phyloP scores from a whole-genome alignment of 2,888 invertebrate species.

The Megaustenia siamemsis region DNA sequence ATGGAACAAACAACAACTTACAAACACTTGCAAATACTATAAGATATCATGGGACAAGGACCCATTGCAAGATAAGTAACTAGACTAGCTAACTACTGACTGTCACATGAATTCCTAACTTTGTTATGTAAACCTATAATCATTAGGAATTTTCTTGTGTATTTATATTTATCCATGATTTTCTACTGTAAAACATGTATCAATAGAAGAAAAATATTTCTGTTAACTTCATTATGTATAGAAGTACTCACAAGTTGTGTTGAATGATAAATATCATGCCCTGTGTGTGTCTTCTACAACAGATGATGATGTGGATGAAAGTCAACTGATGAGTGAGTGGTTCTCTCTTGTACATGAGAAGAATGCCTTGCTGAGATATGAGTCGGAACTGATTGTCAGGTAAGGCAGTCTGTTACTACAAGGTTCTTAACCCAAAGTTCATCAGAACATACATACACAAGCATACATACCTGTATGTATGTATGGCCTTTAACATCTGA shows the following conservation, averaged over 20 bases:
- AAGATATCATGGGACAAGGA: too few relatives aligned
- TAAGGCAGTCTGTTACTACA: slow-evolving; percentile 61
- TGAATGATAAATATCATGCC: neutral
- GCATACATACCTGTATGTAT: neutral
- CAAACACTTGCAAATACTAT: too few relatives aligned
- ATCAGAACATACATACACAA: neutral
- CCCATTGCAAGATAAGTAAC: too few relatives aligned
- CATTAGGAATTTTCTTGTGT: too few relatives aligned
- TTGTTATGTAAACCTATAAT: too few relatives aligned
- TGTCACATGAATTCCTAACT: too few relatives aligned
- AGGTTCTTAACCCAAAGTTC: neutral
- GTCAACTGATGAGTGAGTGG: slow-evolving; percentile 87
- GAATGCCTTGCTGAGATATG: slow-evolving; percentile 86
- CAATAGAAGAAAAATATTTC: too few relatives aligned
- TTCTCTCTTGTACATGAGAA: slow-evolving; percentile 87
- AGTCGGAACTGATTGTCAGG: slow-evolving; percentile 88
- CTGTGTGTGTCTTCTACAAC: neutral
- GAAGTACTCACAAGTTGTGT: neutral
- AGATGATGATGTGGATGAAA: slow-evolving; percentile 80
- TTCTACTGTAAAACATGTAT: too few relatives aligned
- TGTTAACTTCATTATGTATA: neutral
- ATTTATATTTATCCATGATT: too few relatives aligned
- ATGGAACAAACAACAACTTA: too few relatives aligned
- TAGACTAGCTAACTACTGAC: too few relatives aligned
- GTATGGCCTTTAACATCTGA: too few relatives aligned